phyloP scores from a whole-genome alignment of 2,888 invertebrate genomes.

The Chymomyza amoena region DNA sequence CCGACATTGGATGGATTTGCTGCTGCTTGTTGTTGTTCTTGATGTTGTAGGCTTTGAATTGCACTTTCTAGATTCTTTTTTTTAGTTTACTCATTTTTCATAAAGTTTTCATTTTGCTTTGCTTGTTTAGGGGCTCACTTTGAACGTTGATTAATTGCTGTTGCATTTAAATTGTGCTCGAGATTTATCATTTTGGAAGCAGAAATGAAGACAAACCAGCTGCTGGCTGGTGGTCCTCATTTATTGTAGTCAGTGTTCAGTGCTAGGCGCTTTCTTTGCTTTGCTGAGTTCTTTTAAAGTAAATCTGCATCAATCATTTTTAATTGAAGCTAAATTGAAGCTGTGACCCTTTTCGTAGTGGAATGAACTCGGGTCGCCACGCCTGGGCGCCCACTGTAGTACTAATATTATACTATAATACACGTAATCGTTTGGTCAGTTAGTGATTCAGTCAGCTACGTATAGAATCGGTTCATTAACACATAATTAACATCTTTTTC shows the following conservation, averaged over 20 bases:
- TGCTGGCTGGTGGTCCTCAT: slow-evolving; percentile 20
- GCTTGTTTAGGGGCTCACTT: slow-evolving; percentile 35
- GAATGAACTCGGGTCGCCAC: slow-evolving; percentile 44
- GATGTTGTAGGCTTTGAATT: slow-evolving; percentile 40
- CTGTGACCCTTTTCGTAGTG: slow-evolving; percentile 19
- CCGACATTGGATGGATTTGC: slow-evolving; percentile 56
- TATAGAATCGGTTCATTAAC: slow-evolving; percentile 51
- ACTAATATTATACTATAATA: not conserved
- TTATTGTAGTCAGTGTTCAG: slow-evolving; percentile 39
- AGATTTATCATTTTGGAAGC: slow-evolving; percentile 50
- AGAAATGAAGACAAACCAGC: slow-evolving; percentile 22
- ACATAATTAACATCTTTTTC: slow-evolving; percentile 62
- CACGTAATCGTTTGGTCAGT: not conserved
- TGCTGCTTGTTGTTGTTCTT: slow-evolving; percentile 37
- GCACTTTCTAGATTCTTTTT: slow-evolving; percentile 23
- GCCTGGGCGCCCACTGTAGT: slow-evolving; percentile 16
- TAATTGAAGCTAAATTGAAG: slow-evolving; percentile 54
- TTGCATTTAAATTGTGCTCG: slow-evolving; percentile 42
- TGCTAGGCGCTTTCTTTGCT: slow-evolving; percentile 38
- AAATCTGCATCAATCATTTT: slow-evolving; percentile 62
- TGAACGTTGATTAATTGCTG: slow-evolving; percentile 71
- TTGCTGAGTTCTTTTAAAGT: slow-evolving; percentile 10
- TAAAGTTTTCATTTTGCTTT: slow-evolving; percentile 59
- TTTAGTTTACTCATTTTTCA: slow-evolving; percentile 26
- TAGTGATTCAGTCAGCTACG: not conserved